Percentiles rank a stretch among this genome's conserved stretches.
phyloP scores from a whole-genome alignment of 1,140 invertebrate species.

The Delia radicum region DNA sequence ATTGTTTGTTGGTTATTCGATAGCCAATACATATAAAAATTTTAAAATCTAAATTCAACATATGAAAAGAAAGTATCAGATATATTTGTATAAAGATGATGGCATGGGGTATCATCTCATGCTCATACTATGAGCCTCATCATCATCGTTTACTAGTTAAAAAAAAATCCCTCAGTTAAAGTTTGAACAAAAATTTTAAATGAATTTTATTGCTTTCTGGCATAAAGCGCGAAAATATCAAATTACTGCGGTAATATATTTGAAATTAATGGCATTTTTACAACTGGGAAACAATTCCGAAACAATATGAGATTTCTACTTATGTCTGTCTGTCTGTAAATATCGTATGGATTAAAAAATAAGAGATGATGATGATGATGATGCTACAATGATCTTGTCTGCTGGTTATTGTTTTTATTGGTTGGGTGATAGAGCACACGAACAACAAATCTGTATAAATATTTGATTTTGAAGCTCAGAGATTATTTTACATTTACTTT shows the following conservation, averaged over 20 bases:
- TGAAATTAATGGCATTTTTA: constrained; percentile 25
- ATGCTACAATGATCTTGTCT: too few species aligned
- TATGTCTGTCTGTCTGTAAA: background rate
- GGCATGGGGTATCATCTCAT: background rate
- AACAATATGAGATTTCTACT: background rate
- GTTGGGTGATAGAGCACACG: background rate
- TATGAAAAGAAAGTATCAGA: constrained; percentile 15
- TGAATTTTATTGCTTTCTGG: constrained; percentile 17
- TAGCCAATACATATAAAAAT: background rate
- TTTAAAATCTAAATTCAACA: background rate
- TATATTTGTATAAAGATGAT: background rate
- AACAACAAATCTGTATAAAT: background rate
- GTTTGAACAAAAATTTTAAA: too few species aligned
- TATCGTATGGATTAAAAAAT: too few species aligned
- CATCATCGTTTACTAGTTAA: background rate
- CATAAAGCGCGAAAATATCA: constrained; percentile 25
- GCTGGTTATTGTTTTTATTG: too few species aligned
- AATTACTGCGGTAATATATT: constrained; percentile 24
- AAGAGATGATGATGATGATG: background rate
- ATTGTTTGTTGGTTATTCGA: background rate
- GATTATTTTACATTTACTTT: constrained; percentile 25
- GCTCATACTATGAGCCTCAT: background rate
- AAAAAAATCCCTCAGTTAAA: background rate
- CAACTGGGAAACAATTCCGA: constrained; percentile 10
- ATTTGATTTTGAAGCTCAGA: background rate